Percentiles rank a stretch among this genome's conserved stretches.
Evolutionary conservation across 1,140 invertebrate genomes (phyloP).

Genomic region (Polyergus mexicanus): DNA sequence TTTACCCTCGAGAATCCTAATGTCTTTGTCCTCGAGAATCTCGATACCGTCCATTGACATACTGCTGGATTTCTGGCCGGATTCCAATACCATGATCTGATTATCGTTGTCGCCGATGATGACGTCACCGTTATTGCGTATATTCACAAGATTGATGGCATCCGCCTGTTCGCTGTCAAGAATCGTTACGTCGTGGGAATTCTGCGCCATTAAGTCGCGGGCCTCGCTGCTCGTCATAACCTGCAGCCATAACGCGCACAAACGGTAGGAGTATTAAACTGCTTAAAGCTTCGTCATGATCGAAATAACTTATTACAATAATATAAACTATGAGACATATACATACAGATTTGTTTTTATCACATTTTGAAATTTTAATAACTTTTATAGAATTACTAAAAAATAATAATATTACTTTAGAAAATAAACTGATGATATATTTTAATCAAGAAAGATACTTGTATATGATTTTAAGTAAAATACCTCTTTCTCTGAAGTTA

Average conservation of each 20-base stretch:
- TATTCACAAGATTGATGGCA: conserved; percentile 81
- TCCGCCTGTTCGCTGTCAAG: conserved; percentile 82
- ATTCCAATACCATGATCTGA: conserved; percentile 82
- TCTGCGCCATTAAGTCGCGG: conserved; percentile 85
- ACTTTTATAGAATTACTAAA: too few species aligned
- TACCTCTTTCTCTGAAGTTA: background rate
- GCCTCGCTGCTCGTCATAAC: conserved; percentile 85
- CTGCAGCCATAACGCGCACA: conserved; percentile 55
- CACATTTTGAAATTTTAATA: too few species aligned
- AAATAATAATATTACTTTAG: too few species aligned
- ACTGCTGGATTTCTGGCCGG: conserved; percentile 74
- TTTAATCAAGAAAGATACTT: background rate
- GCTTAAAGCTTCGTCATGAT: conserved; percentile 45
- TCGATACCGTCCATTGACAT: conserved; percentile 78
- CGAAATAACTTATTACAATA: conserved; percentile 40
- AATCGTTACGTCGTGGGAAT: conserved; percentile 84
- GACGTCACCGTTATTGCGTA: conserved; percentile 69
- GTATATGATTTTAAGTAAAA: background rate
- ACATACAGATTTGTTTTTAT: background rate
- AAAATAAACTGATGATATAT: background rate
- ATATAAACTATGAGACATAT: background rate
- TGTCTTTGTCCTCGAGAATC: conserved; percentile 82
- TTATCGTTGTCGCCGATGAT: conserved; percentile 76
- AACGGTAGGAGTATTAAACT: conserved; percentile 37
- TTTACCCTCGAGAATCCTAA: conserved; percentile 79